These are phyloP conservation scores for Brachionus rubens DNA, from an alignment of 1,140 invertebrate species.

Conservation along the genomic window DNA sequence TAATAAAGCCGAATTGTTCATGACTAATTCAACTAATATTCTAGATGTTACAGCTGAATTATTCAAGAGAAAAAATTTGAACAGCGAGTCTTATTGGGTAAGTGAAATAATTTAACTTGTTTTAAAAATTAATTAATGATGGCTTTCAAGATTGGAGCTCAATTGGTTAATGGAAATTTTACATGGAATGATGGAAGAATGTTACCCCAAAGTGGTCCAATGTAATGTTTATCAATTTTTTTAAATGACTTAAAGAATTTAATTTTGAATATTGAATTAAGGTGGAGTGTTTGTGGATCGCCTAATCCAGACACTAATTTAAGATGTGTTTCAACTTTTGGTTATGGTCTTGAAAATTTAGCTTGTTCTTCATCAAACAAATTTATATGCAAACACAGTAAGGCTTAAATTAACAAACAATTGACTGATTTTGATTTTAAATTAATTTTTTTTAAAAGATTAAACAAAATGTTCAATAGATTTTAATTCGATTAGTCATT, in stretches of 20 bases:
- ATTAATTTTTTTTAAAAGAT: no score
- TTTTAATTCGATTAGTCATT: no score
- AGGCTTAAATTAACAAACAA: no score
- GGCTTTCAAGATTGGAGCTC: neutral
- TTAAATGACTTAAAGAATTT: neutral
- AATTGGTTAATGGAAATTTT: neutral
- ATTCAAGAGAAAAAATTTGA: neutral
- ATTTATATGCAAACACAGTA: constrained; percentile 16
- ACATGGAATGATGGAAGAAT: neutral
- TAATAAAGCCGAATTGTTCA: neutral
- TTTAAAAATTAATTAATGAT: neutral
- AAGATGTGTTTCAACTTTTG: neutral
- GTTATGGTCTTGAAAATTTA: constrained; percentile 22
- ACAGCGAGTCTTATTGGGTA: neutral
- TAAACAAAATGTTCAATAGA: no score
- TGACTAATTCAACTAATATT: neutral
- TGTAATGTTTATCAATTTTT: neutral
- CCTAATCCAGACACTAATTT: neutral
- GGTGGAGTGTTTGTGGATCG: constrained; percentile 1
- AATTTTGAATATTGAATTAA: neutral
- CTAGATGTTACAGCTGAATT: neutral
- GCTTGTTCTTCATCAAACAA: neutral
- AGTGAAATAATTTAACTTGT: neutral
- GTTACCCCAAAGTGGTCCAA: neutral
- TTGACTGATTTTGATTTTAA: no score